phyloP scores from a whole-genome alignment of 1,140 invertebrate genomes.

The Wasmannia auropunctata region DNA sequence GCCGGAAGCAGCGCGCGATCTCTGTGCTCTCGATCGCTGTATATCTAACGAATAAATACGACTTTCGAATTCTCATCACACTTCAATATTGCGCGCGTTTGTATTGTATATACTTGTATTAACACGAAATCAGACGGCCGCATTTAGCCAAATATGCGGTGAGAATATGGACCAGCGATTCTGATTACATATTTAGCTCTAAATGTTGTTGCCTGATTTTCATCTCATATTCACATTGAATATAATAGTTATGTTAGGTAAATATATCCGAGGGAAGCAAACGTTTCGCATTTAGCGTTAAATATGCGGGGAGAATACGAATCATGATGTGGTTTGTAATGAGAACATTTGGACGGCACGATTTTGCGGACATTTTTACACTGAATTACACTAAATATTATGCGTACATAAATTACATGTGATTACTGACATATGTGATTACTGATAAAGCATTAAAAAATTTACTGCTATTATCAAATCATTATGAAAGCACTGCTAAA shows the following conservation, averaged over 20 bases:
- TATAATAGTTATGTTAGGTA: conserved; percentile 42
- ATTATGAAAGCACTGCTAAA: neutral
- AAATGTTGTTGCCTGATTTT: conserved; percentile 42
- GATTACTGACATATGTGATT: neutral
- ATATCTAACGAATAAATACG: neutral
- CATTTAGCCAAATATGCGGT: conserved; percentile 27
- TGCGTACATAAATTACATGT: neutral
- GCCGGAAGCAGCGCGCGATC: neutral
- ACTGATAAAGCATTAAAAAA: conserved; percentile 2
- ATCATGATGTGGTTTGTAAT: neutral
- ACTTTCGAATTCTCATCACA: neutral
- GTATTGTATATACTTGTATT: neutral
- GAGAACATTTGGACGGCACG: neutral
- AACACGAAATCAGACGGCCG: conserved; percentile 15
- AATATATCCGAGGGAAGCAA: conserved; percentile 28
- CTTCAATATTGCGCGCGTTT: neutral
- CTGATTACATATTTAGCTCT: conserved; percentile 45
- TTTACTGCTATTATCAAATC: neutral
- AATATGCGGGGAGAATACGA: conserved; percentile 9
- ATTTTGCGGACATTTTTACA: neutral
- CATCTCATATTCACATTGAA: conserved; percentile 34
- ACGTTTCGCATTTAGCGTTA: conserved; percentile 17
- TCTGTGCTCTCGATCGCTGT: neutral
- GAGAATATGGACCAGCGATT: conserved; percentile 33
- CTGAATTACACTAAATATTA: neutral